These are phyloP conservation scores for Microctonus brassicae DNA, from an alignment of 2,888 invertebrate genomes.

Conservation along the genomic window DNA sequence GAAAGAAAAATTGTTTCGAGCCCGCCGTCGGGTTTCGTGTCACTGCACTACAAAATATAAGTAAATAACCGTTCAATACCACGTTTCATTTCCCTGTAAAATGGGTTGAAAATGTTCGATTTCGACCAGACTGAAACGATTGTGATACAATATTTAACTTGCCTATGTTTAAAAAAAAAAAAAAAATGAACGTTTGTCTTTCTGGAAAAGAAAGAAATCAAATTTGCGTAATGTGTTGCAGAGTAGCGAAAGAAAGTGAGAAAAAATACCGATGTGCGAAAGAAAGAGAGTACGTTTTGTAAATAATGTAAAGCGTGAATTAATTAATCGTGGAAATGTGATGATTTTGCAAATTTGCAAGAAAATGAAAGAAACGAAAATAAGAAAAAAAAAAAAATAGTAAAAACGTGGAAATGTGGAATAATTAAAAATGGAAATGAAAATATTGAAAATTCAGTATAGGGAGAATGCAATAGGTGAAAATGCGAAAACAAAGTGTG, in stretches of 20 bases:
- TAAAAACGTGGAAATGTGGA: slow-evolving; percentile 25
- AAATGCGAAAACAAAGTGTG: slow-evolving; percentile 24
- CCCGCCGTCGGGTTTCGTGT: neutral
- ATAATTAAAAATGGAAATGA: slow-evolving; percentile 21
- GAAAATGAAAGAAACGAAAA: slow-evolving; percentile 24
- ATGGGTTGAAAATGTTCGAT: slow-evolving; percentile 68
- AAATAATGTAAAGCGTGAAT: slow-evolving; percentile 25
- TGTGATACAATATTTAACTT: slow-evolving; percentile 70
- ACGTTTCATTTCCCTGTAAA: slow-evolving; percentile 58
- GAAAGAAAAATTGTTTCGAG: neutral
- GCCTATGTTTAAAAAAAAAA: slow-evolving; percentile 66
- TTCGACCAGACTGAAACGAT: slow-evolving; percentile 69
- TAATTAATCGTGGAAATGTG: neutral
- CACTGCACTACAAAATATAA: slow-evolving; percentile 19
- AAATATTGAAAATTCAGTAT: slow-evolving; percentile 33
- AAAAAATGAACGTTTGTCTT: slow-evolving; percentile 4
- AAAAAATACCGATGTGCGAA: slow-evolving; percentile 12
- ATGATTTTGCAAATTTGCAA: slow-evolving; percentile 23
- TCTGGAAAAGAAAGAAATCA: slow-evolving; percentile 29
- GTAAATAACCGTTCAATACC: slow-evolving; percentile 34
- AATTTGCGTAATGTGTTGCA: slow-evolving; percentile 34
- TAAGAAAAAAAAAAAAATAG: slow-evolving; percentile 23
- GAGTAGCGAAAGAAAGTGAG: slow-evolving; percentile 58
- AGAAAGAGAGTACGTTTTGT: slow-evolving; percentile 12
- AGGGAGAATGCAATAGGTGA: slow-evolving; percentile 12